These are phyloP conservation scores for Drosophila percnosoma DNA, from an alignment of 2,888 invertebrate species.

Conservation along the genomic window DNA sequence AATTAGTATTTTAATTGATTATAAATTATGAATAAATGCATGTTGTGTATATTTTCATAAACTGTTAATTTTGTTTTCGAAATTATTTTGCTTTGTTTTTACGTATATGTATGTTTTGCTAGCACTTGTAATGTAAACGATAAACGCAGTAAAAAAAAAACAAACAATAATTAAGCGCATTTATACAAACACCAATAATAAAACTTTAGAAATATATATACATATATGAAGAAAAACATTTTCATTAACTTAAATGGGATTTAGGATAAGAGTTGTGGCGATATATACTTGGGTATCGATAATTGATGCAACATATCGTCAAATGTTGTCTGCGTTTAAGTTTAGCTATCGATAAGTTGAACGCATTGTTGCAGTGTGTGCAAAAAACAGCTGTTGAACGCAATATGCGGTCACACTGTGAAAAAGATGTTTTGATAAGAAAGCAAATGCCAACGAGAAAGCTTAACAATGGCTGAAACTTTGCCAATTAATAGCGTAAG, in stretches of 20 bases:
- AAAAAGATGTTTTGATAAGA: conserved; percentile 53
- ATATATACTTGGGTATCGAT: conserved; percentile 1
- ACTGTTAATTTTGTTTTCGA: conserved; percentile 51
- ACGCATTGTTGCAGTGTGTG: neutral
- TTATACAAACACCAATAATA: conserved; percentile 62
- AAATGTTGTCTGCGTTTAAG: neutral
- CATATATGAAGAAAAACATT: neutral
- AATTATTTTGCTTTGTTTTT: conserved; percentile 45
- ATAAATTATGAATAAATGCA: conserved; percentile 55
- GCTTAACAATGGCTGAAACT: conserved; percentile 40
- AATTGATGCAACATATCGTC: too few species aligned
- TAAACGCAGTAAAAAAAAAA: conserved; percentile 38
- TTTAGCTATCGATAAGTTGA: conserved; percentile 7
- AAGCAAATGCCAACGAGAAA: conserved; percentile 16
- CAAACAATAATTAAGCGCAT: conserved; percentile 64
- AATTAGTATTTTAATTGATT: conserved; percentile 65
- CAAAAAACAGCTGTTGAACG: conserved; percentile 43
- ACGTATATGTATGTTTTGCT: conserved; percentile 42
- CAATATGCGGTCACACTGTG: conserved; percentile 37
- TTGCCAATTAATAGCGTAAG: conserved; percentile 50
- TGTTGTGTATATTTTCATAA: conserved; percentile 65
- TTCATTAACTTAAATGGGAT: too few species aligned
- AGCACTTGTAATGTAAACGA: conserved; percentile 45
- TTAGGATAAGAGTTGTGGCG: neutral
- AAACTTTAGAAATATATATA: conserved; percentile 51